phyloP scores from a whole-genome alignment of 2,888 invertebrate species.

The Athripsodes cinereus region DNA sequence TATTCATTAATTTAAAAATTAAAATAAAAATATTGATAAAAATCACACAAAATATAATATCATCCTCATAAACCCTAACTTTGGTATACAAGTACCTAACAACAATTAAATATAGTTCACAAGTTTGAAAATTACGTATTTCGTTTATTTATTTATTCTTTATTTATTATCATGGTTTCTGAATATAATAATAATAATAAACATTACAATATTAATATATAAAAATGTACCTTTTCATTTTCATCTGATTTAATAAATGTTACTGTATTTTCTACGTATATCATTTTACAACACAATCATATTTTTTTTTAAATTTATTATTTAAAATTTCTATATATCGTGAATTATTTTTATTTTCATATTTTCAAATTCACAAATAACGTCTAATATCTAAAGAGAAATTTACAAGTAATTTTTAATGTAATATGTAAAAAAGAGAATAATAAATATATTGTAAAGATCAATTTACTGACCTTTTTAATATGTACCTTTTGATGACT shows the following conservation, averaged over 20 bases:
- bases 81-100: conserved; percentile 42
- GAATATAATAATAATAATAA: conserved; percentile 19
- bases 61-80: conserved; percentile 39
- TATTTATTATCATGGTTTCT: conserved; percentile 26
- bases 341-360: not conserved
- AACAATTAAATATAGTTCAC: conserved; percentile 26
- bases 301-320: not conserved
- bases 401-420: too few relatives aligned
- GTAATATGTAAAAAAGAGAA: too few relatives aligned
- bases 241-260: conserved; percentile 9
- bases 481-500: not conserved
- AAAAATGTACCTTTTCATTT: conserved; percentile 25
- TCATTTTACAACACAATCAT: conserved; percentile 2
- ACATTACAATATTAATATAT: conserved; percentile 18
- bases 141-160: conserved; percentile 24
- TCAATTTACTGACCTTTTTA: conserved; percentile 26
- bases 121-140: conserved; percentile 27
- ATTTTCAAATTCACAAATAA: not conserved
- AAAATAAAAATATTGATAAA: conserved; percentile 15
- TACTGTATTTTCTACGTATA: conserved; percentile 18
- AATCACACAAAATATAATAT: conserved; percentile 20
- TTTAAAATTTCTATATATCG: not conserved
- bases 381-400: not conserved
- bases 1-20: not conserved
- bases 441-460: not conserved